Evolutionary conservation across 2,888 invertebrate genomes (phyloP).

Genomic region (Cataglyphis livida): DNA sequence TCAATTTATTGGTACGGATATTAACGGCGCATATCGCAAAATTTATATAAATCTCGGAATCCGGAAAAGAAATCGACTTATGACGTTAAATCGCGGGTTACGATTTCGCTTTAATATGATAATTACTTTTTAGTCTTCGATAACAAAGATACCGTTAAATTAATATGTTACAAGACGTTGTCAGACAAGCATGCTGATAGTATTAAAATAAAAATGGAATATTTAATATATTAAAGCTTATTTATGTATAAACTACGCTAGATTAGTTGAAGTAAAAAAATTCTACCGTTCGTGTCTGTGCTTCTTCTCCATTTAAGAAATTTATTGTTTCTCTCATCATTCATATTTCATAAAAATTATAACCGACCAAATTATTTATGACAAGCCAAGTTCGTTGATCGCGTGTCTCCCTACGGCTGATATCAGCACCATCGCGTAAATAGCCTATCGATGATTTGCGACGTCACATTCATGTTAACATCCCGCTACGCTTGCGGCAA

Average conservation of each 20-base stretch:
- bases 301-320: not conserved
- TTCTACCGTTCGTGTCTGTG: not conserved
- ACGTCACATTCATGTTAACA: conserved; percentile 33
- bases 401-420: conserved; percentile 33
- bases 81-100: conserved; percentile 20
- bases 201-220: not conserved
- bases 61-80: conserved; percentile 51
- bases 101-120: conserved; percentile 61
- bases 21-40: conserved; percentile 45
- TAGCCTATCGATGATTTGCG: conserved; percentile 35
- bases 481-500: conserved; percentile 41
- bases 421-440: conserved; percentile 38
- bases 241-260: not conserved
- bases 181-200: not conserved
- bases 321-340: conserved; percentile 26
- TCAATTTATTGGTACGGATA: conserved; percentile 51
- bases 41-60: conserved; percentile 62
- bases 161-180: conserved; percentile 17
- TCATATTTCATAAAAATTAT: not conserved
- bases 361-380: conserved; percentile 21
- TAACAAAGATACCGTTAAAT: conserved; percentile 43
- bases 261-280: not conserved
- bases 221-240: not conserved
- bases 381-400: conserved; percentile 29
- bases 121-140: conserved; percentile 51